phyloP scores from a whole-genome alignment of 2,797 vertebrate species.

The Pangasius sanitwongsei region DNA sequence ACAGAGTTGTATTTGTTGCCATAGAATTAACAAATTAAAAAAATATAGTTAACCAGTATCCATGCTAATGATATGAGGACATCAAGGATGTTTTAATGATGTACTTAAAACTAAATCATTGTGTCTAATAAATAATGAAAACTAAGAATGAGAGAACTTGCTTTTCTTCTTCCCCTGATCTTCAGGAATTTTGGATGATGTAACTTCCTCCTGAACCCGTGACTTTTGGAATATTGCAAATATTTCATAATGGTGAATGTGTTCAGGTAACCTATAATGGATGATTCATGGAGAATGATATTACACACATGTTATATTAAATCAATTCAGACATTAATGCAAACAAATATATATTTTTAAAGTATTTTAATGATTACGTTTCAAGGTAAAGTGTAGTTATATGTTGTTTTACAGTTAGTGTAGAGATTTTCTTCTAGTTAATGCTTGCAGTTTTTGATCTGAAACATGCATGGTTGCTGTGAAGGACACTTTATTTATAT shows the following conservation, averaged over 20 bases:
- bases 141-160: too few species aligned
- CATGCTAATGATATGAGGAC: too few species aligned
- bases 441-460: background rate
- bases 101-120: too few species aligned
- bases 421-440: background rate
- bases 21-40: too few species aligned
- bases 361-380: background rate
- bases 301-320: background rate
- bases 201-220: too few species aligned
- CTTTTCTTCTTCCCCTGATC: too few species aligned
- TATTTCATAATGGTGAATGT: background rate
- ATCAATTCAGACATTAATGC: background rate
- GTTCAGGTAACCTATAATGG: background rate
- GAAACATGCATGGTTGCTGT: background rate
- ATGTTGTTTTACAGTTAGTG: background rate
- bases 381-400: background rate
- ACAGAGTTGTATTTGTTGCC: too few species aligned
- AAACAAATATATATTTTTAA: background rate
- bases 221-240: background rate
- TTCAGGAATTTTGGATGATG: too few species aligned
- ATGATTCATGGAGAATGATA: background rate
- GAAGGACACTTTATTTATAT: background rate
- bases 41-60: too few species aligned
- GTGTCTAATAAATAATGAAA: too few species aligned
- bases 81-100: too few species aligned